These are phyloP conservation scores for Trachythela sp. DNA, from an alignment of 64 coral and sea anemone species.

Conservation along the genomic window DNA sequence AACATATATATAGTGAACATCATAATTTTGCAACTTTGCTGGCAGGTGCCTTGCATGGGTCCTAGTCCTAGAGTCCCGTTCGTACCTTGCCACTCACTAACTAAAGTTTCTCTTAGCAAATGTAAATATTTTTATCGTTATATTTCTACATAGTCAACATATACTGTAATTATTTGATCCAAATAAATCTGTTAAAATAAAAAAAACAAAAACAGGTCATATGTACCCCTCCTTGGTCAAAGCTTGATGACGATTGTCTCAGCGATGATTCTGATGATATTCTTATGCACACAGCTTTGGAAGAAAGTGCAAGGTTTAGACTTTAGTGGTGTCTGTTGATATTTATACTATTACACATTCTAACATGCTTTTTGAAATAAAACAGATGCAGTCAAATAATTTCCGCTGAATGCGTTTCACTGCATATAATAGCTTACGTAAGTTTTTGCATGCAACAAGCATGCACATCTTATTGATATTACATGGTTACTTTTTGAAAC, in stretches of 20 bases:
- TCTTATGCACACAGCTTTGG: neutral
- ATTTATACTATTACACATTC: neutral
- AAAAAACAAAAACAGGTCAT: no score
- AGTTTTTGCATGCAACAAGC: neutral
- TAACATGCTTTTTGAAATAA: neutral
- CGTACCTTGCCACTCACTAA: no score
- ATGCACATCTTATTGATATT: neutral
- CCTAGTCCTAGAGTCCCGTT: no score
- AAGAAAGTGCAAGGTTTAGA: neutral
- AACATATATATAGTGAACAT: no score
- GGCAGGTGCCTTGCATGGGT: no score
- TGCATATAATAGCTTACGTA: neutral
- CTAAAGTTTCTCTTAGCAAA: no score
- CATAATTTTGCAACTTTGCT: no score
- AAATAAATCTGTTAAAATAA: no score
- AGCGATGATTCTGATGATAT: conserved; percentile 11
- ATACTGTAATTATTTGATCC: no score
- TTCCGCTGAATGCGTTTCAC: neutral
- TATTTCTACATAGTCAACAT: no score
- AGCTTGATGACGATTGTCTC: neutral
- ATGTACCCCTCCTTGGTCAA: neutral
- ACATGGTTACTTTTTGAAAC: neutral
- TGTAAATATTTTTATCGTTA: no score
- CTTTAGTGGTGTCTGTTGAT: neutral
- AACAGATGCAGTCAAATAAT: neutral